Evolutionary conservation across 2,113 vertebrate species (phyloP).

Genomic region (Helogale parvula): DNA sequence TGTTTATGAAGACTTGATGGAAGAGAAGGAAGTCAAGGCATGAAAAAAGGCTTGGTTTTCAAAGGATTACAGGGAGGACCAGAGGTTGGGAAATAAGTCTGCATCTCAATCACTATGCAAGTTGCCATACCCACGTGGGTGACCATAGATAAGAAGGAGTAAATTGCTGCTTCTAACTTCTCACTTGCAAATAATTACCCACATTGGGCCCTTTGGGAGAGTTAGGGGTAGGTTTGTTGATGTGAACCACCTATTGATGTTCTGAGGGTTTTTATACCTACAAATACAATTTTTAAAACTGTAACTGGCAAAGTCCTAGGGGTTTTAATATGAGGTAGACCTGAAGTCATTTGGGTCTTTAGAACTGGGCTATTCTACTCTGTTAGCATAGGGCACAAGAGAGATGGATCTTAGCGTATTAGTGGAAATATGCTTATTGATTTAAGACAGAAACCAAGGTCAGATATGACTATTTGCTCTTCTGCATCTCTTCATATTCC

Average conservation of each 20-base stretch:
- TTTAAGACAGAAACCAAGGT: neutral
- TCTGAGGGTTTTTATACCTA: slow-evolving; percentile 6
- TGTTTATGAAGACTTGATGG: neutral
- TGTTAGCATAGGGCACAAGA: neutral
- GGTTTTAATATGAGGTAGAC: slow-evolving; percentile 28
- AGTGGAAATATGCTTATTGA: neutral
- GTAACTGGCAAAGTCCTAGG: neutral
- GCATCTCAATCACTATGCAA: neutral
- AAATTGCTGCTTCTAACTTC: neutral
- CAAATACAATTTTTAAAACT: slow-evolving; percentile 33
- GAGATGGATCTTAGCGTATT: neutral
- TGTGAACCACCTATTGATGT: neutral
- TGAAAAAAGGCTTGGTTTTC: neutral
- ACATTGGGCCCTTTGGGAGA: neutral
- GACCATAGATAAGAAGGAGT: neutral
- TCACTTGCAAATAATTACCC: neutral
- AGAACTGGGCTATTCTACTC: neutral
- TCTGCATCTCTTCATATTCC: neutral
- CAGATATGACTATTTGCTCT: neutral
- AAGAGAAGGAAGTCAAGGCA: neutral
- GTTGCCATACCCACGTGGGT: neutral
- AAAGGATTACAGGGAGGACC: neutral
- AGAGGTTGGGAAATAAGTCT: neutral
- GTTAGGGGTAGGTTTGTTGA: neutral
- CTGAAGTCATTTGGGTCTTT: neutral